Base-by-base conservation (phyloP, 2,113 vertebrate species). In the Cyanoderma ruficeps region DNA sequence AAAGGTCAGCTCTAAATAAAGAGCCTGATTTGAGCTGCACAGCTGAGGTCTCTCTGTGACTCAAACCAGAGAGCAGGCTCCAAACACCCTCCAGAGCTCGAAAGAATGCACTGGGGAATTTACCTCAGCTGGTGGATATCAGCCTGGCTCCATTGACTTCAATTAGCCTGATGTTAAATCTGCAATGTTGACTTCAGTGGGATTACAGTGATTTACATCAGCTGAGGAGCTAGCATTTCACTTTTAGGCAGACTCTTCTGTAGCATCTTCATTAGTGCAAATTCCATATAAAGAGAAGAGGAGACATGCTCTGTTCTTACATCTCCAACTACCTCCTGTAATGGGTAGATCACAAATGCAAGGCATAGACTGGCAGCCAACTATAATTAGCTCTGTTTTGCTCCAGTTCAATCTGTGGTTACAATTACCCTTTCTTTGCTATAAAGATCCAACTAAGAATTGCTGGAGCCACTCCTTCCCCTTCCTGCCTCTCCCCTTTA, bases 131-230 rank as follows among this genome's bases (percentile, higher is more conserved):
- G 94, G 94, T 97, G 46, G 78, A 20, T 61, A 94, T 95, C 96
- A 97, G 92, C 60, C 86, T 89, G 87, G 95, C 94, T 89, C 92
- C 92, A 96, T 79, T 96, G 93, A 91, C 92, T 96, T 95, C 93
- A 97, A 94, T 96, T 97, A 97, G 81, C 27, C 11, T 57, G 88
- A 93, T 89, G 93, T 90, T 96, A 96, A 95, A 95, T 91, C 93
- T 82, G 57, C 80, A 50, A 69, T 68, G 89, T 93, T 93, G 96
- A 93, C 72, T 97, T 95, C 96, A 92, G 68, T 93, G 92, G 77
- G 95, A 96, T 97, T 97, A 96, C 93, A 89, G 67, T 96, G 95
- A 96, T 96, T 89, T 96, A 96, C 83, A 92, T 95, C 93, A 96
- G 83, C 69, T 61, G 33, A 89, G 64, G 69, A 86, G 65, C 53